These are phyloP conservation scores for Prunella fulvescens DNA, from an alignment of 2,113 vertebrate genomes.

Conservation along the genomic window DNA sequence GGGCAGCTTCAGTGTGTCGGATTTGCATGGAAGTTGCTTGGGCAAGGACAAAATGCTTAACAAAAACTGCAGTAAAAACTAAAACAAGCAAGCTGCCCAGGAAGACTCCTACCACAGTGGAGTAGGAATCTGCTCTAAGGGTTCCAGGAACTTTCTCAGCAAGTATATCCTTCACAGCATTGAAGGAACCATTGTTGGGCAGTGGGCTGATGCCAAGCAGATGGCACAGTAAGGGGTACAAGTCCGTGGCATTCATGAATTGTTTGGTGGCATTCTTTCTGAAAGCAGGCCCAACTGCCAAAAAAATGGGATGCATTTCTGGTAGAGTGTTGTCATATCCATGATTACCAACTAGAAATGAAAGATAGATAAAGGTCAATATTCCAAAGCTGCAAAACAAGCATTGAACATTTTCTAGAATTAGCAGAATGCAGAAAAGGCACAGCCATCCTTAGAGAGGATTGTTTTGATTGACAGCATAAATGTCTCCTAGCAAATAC, in stretches of 20 bases:
- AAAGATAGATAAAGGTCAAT: constrained; percentile 17
- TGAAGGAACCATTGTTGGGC: constrained; percentile 87
- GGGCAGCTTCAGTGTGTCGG: constrained; percentile 79
- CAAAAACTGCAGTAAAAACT: constrained; percentile 79
- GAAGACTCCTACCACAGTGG: constrained; percentile 75
- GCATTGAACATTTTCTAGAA: neutral
- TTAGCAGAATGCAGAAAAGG: neutral
- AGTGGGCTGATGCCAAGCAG: constrained; percentile 77
- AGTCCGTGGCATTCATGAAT: constrained; percentile 82
- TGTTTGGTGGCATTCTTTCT: constrained; percentile 77
- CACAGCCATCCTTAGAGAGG: neutral
- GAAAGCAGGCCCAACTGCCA: constrained; percentile 89
- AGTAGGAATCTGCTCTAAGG: constrained; percentile 58
- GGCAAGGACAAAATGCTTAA: constrained; percentile 77
- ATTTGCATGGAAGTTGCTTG: constrained; percentile 74
- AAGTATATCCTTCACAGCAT: constrained; percentile 79
- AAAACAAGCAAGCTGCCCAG: constrained; percentile 80
- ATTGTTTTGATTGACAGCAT: neutral
- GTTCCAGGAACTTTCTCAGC: constrained; percentile 22
- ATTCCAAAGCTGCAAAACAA: neutral
- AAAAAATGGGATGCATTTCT: constrained; percentile 90
- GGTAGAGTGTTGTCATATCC: constrained; percentile 85
- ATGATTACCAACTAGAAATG: constrained; percentile 86
- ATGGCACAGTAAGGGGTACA: constrained; percentile 89
- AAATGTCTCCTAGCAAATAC: neutral